Evolutionary conservation across 2,888 invertebrate species (phyloP).

Genomic region (Dasypogon diadema): DNA sequence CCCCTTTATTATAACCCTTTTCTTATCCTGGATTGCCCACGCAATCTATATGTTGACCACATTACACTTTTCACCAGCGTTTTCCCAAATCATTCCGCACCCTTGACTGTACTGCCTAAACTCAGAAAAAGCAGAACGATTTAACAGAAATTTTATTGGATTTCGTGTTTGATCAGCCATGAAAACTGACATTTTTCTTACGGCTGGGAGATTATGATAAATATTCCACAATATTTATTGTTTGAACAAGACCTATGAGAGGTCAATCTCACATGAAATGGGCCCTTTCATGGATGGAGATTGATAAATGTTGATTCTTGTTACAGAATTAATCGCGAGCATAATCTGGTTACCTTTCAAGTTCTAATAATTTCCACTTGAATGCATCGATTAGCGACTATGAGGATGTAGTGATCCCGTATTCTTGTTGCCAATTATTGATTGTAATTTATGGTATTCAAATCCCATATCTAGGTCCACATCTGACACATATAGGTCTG

Average conservation of each 20-base stretch:
- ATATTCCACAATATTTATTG: constrained; percentile 45
- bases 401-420: not conserved
- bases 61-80: no score
- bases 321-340: not conserved
- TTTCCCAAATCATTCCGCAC: not conserved
- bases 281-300: not conserved
- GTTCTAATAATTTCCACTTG: not conserved
- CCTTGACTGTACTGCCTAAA: not conserved
- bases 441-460: constrained; percentile 28
- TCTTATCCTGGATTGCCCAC: constrained; percentile 34
- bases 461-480: constrained; percentile 6
- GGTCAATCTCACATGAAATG: constrained; percentile 1
- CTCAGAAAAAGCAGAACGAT: not conserved
- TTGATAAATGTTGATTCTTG: constrained; percentile 27
- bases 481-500: constrained; percentile 11
- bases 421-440: constrained; percentile 2
- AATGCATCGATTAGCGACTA: not conserved
- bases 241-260: constrained; percentile 28
- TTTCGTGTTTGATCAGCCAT: constrained; percentile 48
- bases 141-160: constrained; percentile 50
- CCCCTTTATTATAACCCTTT: constrained; percentile 21
- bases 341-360: not conserved
- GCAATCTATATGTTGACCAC: not conserved
- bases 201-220: constrained; percentile 45
- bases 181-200: constrained; percentile 49